Evolutionary conservation across 2,888 invertebrate genomes (phyloP), one percentile per base, ranked within the genome.

Genomic region (Apodemia zela): DNA sequence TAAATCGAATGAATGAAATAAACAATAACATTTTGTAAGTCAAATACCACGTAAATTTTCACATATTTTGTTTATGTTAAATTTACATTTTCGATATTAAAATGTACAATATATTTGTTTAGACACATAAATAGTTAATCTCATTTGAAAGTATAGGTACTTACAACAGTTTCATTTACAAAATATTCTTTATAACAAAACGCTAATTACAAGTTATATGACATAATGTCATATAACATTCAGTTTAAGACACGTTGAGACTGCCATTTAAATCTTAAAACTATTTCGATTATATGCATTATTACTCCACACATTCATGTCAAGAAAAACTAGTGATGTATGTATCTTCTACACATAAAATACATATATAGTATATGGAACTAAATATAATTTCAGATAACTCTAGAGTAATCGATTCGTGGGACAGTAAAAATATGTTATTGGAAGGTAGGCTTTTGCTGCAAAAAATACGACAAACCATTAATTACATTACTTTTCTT

Each of bases 221-320:
- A 38, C 38, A 38, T 38, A 38, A 38, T 2, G 4, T 38, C 21
- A 51, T 17, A 17, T 13, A 51, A 11, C 13, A 21, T 21, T 51
- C 21, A 13, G 21, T 51, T 51, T 51, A 51, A 51, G 51, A 51
- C 51, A 51, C 51, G 18, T 17, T 51, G 51, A 51, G 51, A 21
- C 3, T 18, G 51, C 51, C 51, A 51, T 51, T 18, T 21, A 18
- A 49, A 49, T 49, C 49, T 49, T 49, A 49, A 49, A 49, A 49
- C 49, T 49, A 49, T 49, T 49, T 49, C 49, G 49, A 49, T 49
- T 49, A 49, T 18, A 49, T 49, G 17, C 18, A 49, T 49, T 49
- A 49, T 18, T 18, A 3, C 49, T 49, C 8, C 18, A 49, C 17
- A 17, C 17, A 17, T 49, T 18, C 18, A 49, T 18, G 49, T 49